Conservation (phyloP, 2,113 vertebrate species). For the Pachypanchax playfairii region DNA sequence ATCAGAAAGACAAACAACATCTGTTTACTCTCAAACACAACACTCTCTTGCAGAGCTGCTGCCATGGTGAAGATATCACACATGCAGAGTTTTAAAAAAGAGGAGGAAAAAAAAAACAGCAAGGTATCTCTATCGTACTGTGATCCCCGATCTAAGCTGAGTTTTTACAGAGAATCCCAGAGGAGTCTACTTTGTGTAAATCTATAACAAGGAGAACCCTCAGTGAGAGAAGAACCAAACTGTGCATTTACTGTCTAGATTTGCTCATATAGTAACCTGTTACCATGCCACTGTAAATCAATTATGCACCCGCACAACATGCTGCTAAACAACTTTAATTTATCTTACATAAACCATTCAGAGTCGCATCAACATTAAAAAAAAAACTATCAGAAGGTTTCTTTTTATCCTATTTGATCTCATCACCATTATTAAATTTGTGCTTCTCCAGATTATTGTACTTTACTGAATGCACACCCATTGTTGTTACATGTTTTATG, state of each 20-base stretch:
- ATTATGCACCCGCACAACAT: neutral
- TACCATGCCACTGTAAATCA: constrained; percentile 7
- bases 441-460: neutral
- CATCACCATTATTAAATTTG: neutral
- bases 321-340: neutral
- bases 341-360: neutral
- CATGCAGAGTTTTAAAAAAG: constrained; percentile 43
- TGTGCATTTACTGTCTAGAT: constrained; percentile 13
- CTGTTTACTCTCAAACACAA: constrained; percentile 77
- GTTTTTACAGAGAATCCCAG: constrained; percentile 34
- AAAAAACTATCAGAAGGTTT: too few relatives aligned
- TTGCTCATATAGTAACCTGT: neutral
- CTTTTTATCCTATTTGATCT: neutral
- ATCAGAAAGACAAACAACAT: constrained; percentile 81
- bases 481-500: neutral
- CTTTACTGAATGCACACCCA: constrained; percentile 1
- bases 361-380: neutral
- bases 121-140: constrained; percentile 44
- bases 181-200: constrained; percentile 42
- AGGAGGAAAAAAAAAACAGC: constrained; percentile 48
- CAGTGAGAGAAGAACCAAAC: constrained; percentile 3
- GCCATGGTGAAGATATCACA: constrained; percentile 54
- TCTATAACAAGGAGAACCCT: constrained; percentile 27
- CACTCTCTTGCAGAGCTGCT: constrained; percentile 59
- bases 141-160: constrained; percentile 36